Conservation (phyloP, 2,113 vertebrate species). For the Echinops telfairi region DNA sequence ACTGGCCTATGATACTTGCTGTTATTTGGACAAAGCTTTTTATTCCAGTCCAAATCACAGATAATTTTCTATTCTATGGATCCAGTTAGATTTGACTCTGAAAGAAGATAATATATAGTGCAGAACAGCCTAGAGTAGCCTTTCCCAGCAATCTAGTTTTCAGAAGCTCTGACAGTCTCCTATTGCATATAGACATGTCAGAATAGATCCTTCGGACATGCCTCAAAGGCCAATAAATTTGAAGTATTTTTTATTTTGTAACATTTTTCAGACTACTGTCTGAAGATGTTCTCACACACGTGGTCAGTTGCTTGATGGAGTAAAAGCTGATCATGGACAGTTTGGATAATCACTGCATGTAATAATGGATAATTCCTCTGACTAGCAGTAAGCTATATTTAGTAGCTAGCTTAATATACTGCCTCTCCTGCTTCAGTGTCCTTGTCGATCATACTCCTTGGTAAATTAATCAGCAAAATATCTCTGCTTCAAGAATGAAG, state of each 20-base stretch:
- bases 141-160: background rate
- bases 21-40: background rate
- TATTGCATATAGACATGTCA: background rate
- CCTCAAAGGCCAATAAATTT: background rate
- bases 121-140: background rate
- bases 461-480: no score
- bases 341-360: background rate
- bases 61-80: background rate
- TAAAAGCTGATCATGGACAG: background rate
- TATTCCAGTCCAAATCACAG: background rate
- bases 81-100: no score
- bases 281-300: background rate
- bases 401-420: no score
- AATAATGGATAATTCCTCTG: constrained; percentile 20
- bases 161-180: background rate
- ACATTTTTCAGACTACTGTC: background rate
- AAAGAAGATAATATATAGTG: background rate
- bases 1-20: background rate
- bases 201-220: background rate
- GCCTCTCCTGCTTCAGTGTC: no score
- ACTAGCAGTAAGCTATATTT: background rate
- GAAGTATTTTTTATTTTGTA: background rate
- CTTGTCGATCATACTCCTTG: no score
- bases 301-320: no score
- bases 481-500: no score